Evolutionary conservation across 2,113 vertebrate species (phyloP), one percentile per base, ranked within the genome.

Genomic region (Dascyllus trimaculatus): DNA sequence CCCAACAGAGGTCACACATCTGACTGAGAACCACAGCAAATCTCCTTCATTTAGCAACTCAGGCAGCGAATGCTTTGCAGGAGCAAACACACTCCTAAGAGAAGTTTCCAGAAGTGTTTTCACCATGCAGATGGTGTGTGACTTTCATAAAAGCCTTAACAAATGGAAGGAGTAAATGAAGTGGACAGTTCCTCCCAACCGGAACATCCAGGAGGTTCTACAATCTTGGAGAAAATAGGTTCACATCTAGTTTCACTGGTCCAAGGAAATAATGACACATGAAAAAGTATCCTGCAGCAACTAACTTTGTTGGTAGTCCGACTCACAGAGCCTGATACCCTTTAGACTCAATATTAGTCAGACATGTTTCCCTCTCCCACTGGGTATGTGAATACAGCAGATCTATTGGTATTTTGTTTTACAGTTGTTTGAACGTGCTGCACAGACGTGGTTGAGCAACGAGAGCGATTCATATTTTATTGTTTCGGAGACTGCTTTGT

Each of bases 151-250:
- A 81, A 75, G 67, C 80, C 54, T 66, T 89, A 85, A 89, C 89
- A 90, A 90, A 91, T 91, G 79, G 86, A 82, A 72, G 75, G 22
- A 84, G 71, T 91, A 90, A 91, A 87, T 85, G 90, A 86, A 91
- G 64, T 85, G 82, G 91, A 91, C 90, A 83, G 78, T 81, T 89
- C 18, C 86, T 61, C 63, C 77, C 84, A 80, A 88, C 82, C 64
- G 49, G 78, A 91, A 93, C 86, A 78, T 87, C 73, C 77, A 63
- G 71, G 75, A 83, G 75, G 71, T 81, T 88, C 80, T 80, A 74
- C 75, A 80, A 71, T 85, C 85, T 81, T 25, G 57, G 62, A 71
- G 85, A 75, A 87, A 89, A 88, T 80, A 80, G 82, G 82, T 75
- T 89, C 71, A 81, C 80, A 66, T 83, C 62, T 82, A 72, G 45